Evolutionary conservation across 2,113 vertebrate genomes (phyloP), one percentile per base, ranked within the genome.

Genomic region (Pteruthius melanotis): DNA sequence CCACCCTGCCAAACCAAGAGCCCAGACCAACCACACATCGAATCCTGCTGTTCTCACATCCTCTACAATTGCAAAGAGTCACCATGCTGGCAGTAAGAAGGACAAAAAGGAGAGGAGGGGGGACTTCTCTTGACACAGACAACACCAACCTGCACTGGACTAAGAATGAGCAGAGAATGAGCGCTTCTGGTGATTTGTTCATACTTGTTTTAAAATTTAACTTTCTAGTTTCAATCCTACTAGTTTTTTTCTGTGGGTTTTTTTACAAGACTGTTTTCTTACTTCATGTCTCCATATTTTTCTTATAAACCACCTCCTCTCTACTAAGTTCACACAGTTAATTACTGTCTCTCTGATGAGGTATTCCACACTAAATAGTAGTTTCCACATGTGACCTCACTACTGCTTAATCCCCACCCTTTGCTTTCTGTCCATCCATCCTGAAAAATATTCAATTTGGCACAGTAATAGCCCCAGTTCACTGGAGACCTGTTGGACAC

Each of bases 71-170:
- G 59, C 17, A 20, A 61, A 53, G 23, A 69, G 33, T 4, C 15
- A 19, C 63, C 28, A 20, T 5, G 1, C 18, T 35, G 37, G 31
- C 40, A 66, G 24, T 20, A 28, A 31, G 23, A 37, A 64, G 14
- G 19, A 11, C 15, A 27, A 35, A 30, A 30, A 30, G 8, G 11
- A 27, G 12, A 31, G 3, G 4, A 13, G 2, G 2, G 4, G 3
- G 11, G 6, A 44, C 8, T 59, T 88, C 12, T 63, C 30, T 16
- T 11, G 24, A 19, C 37, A 72, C 19, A 70, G 40, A 70, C 21
- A 49, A 16, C 26, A 66, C 3, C 8, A 13, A 56, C 17, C 40
- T n/a, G 26, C 20, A 27, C 15, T 18, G 24, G 54, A 24, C 26
- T 40, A 81, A 53, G 47, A 84, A 82, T 6, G 59, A 61, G 35